Conservation (phyloP, 2,113 vertebrate genomes). For the Xenus cinereus region DNA sequence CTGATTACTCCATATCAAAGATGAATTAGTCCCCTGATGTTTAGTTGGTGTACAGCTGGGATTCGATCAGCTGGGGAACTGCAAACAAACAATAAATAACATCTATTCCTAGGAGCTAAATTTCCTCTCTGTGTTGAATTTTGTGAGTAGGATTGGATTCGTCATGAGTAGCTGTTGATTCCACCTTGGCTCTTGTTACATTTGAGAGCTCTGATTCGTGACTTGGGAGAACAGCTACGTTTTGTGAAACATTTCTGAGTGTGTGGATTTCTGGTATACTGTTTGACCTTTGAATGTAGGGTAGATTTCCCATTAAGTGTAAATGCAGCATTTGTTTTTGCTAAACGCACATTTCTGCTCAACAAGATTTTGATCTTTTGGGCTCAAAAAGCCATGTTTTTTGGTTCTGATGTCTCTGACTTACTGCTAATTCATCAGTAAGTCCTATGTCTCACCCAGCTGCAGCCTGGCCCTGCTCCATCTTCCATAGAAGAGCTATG, state of each 20-base stretch:
- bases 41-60: neutral
- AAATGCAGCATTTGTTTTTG: fast-evolving
- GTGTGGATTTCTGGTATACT: neutral
- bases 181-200: neutral
- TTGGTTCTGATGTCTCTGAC: neutral
- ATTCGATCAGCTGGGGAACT: neutral
- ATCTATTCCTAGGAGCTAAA: neutral
- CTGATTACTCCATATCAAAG: neutral
- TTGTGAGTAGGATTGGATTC: neutral
- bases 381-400: fast-evolving
- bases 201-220: neutral
- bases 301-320: neutral
- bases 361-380: neutral
- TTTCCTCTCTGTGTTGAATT: neutral
- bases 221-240: neutral
- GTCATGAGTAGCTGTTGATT: neutral
- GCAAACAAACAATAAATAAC: neutral
- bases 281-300: neutral
- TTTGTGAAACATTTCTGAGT: neutral
- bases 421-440: neutral
- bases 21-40: neutral
- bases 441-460: neutral
- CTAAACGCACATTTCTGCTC: neutral
- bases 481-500: neutral
- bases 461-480: fast-evolving